Evolutionary conservation across 2,113 vertebrate species (phyloP), one percentile per base, ranked within the genome.

Genomic region (Porphyrio hochstetteri): DNA sequence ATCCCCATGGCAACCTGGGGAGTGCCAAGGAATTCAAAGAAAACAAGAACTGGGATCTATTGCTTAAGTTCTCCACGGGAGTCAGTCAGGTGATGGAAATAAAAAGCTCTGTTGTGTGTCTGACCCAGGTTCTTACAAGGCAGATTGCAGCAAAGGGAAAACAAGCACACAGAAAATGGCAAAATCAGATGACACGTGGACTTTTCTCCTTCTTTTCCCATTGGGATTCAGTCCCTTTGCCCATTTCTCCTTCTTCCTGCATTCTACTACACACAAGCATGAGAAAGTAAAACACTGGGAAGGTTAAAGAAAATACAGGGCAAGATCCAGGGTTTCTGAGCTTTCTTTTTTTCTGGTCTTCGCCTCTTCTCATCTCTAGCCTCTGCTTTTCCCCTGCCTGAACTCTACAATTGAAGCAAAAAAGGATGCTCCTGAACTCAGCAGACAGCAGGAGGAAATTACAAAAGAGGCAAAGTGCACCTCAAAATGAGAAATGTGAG

Each of bases 1-100:
- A 87, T 65, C 81, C 76, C 67, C 70, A 74, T 74, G 77, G 88
- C 74, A 96, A 92, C 84, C 81, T 74, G 70, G 29, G 25, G 86
- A 86, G 65, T 80, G 93, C 88, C 93, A 93, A 86, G 90, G 70
- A 93, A 95, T 85, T 92, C 31, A 96, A 93, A 91, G 83, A 92
- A 96, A 97, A 96, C 95, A 96, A 93, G 40, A 82, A 57, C 61
- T 87, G 69, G 70, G 88, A 87, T 85, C 81, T 76, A 27, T 89
- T 95, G 77, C 95, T 92, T 75, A 84, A 96, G 52, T 79, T 95
- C 96, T 89, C 93, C 65, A 88, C 38, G 40, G 91, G 95, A 94
- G 57, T 88, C 77, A 67, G 91, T 97, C 95, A 97, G 83, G 95
- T 93, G 86, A 93, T 84, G 63, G 91, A 97, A 97, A 96, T 71